phyloP scores from a whole-genome alignment of 2,888 invertebrate species.

The Palloptera scutellata region DNA sequence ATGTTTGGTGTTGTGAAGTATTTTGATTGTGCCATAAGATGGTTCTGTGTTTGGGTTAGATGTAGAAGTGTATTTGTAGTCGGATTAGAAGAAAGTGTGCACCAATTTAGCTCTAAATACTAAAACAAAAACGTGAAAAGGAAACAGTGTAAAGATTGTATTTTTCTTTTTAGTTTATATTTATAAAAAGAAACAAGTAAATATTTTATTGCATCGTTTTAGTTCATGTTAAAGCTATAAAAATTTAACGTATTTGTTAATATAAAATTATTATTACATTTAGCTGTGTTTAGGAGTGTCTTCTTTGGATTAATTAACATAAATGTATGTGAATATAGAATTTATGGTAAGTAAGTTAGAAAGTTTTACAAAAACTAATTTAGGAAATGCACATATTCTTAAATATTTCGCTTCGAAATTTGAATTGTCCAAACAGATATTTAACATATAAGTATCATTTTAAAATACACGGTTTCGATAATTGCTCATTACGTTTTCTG shows the following conservation, averaged over 20 bases:
- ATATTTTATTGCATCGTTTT: slow-evolving; percentile 4
- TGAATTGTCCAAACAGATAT: not conserved
- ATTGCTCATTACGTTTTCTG: not conserved
- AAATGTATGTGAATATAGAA: too few relatives aligned
- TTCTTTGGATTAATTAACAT: too few relatives aligned
- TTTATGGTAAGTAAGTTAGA: too few relatives aligned
- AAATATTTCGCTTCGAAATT: slow-evolving; percentile 5
- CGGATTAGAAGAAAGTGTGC: not conserved
- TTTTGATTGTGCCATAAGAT: too few relatives aligned
- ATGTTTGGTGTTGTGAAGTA: too few relatives aligned
- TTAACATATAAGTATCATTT: too few relatives aligned
- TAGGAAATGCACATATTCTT: not conserved
- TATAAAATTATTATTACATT: not conserved
- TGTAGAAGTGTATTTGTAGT: not conserved
- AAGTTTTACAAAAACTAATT: too few relatives aligned
- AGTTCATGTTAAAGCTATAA: not conserved
- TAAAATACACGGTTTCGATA: too few relatives aligned
- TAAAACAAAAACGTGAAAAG: slow-evolving; percentile 32
- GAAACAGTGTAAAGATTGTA: not conserved
- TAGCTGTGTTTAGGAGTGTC: not conserved
- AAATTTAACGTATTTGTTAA: not conserved
- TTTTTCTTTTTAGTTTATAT: slow-evolving; percentile 1
- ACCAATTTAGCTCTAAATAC: slow-evolving; percentile 21
- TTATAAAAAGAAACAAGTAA: slow-evolving; percentile 10
- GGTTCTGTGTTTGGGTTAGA: too few relatives aligned